Conservation (phyloP, 1,140 invertebrate genomes). For the Nymphalis io region DNA sequence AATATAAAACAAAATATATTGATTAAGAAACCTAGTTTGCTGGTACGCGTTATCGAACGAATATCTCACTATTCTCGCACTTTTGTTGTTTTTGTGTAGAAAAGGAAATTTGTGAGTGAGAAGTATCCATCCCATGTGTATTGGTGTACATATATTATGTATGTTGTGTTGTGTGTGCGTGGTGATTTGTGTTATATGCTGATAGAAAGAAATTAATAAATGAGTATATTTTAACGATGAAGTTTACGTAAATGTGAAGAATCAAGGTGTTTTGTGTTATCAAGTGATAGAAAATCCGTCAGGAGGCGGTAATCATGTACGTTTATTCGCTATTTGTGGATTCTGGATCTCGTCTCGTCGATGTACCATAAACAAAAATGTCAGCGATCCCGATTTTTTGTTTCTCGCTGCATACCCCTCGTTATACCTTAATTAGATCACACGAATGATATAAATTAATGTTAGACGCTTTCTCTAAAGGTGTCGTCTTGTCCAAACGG, state of each 20-base stretch:
- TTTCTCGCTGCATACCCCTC: slow-evolving; percentile 78
- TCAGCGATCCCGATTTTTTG: slow-evolving; percentile 81
- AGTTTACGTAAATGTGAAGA: slow-evolving; percentile 78
- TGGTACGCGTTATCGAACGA: slow-evolving; percentile 49
- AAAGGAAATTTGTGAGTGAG: slow-evolving; percentile 64
- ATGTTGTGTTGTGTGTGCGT: slow-evolving; percentile 81
- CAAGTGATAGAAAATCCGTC: slow-evolving; percentile 78
- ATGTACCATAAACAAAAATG: slow-evolving; percentile 82
- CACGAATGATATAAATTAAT: slow-evolving; percentile 78
- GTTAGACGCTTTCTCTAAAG: slow-evolving; percentile 71
- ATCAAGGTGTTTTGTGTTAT: slow-evolving; percentile 75
- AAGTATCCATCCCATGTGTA: slow-evolving; percentile 62
- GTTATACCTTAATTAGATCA: slow-evolving; percentile 79
- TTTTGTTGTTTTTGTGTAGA: slow-evolving; percentile 67
- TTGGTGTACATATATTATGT: slow-evolving; percentile 75
- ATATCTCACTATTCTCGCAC: slow-evolving; percentile 59
- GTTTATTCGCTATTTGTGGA: slow-evolving; percentile 80
- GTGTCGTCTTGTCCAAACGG: slow-evolving; percentile 54
- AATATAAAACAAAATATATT: slow-evolving; percentile 9
- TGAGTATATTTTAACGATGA: slow-evolving; percentile 74
- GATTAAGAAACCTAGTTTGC: slow-evolving; percentile 21
- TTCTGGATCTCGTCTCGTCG: slow-evolving; percentile 80
- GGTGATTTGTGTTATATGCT: slow-evolving; percentile 80
- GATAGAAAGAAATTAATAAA: slow-evolving; percentile 78
- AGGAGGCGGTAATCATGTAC: slow-evolving; percentile 79